Evolutionary conservation across 2,113 vertebrate genomes (phyloP).

Genomic region (Mystacornis crossleyi): DNA sequence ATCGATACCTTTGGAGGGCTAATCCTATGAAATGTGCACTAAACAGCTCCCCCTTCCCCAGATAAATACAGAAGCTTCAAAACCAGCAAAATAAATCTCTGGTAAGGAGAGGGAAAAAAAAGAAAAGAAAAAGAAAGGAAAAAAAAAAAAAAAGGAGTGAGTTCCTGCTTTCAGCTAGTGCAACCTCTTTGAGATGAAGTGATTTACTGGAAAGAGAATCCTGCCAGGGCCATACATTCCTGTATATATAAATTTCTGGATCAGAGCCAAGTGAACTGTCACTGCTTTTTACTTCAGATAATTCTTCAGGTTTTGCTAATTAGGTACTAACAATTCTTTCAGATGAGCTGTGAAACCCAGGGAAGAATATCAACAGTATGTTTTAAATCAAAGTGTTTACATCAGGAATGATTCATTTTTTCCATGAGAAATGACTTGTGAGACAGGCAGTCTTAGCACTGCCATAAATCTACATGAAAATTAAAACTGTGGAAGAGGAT

Average conservation of each 20-base stretch:
- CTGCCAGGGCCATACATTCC: background rate
- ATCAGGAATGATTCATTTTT: conserved; percentile 75
- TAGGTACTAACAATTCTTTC: conserved; percentile 70
- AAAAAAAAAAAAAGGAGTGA: accelerated
- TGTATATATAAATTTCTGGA: background rate
- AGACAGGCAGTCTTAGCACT: conserved; percentile 40
- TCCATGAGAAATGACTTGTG: conserved; percentile 66
- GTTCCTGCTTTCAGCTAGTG: background rate
- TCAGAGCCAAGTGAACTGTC: conserved; percentile 64
- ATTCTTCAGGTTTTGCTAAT: conserved; percentile 73
- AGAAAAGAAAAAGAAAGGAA: accelerated
- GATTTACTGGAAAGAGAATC: background rate
- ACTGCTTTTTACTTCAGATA: conserved; percentile 61
- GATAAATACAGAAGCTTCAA: background rate
- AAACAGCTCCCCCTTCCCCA: background rate
- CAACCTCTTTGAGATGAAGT: background rate
- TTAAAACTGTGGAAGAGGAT: conserved; percentile 26
- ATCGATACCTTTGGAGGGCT: background rate
- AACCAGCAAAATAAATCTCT: background rate
- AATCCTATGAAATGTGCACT: background rate
- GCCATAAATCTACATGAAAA: conserved; percentile 58
- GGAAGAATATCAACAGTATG: conserved; percentile 61
- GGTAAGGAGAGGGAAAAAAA: accelerated
- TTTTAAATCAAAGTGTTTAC: conserved; percentile 77
- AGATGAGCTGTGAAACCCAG: conserved; percentile 48